These are phyloP conservation scores for Metallyticus violacea DNA, from an alignment of 2,888 invertebrate species.

Conservation along the genomic window DNA sequence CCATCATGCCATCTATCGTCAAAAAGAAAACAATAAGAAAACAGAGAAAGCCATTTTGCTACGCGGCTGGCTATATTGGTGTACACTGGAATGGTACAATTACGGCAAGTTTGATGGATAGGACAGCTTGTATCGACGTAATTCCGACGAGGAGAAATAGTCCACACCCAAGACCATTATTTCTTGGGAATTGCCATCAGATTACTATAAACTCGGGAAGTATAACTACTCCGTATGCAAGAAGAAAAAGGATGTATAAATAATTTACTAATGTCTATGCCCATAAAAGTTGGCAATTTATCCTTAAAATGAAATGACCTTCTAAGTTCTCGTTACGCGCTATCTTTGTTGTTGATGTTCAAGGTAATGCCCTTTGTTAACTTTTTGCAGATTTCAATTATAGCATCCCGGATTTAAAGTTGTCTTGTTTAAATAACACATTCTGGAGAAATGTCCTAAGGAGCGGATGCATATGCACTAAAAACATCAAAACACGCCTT, in stretches of 20 bases:
- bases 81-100: neutral
- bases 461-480: too few species aligned
- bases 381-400: neutral
- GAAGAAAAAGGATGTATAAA: neutral
- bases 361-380: neutral
- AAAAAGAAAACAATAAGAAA: neutral
- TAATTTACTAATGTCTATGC: neutral
- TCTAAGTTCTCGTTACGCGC: neutral
- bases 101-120: neutral
- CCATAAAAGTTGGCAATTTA: neutral
- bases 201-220: neutral
- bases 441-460: neutral
- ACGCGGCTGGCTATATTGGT: neutral
- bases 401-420: neutral
- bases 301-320: neutral
- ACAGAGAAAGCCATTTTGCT: neutral
- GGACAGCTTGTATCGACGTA: neutral
- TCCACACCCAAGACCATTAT: neutral
- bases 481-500: too few species aligned
- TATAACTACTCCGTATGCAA: neutral
- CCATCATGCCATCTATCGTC: neutral
- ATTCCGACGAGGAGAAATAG: neutral
- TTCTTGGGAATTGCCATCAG: neutral
- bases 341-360: neutral
- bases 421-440: neutral